Evolutionary conservation across 2,113 vertebrate genomes (phyloP).

Genomic region (Chloebia gouldiae): DNA sequence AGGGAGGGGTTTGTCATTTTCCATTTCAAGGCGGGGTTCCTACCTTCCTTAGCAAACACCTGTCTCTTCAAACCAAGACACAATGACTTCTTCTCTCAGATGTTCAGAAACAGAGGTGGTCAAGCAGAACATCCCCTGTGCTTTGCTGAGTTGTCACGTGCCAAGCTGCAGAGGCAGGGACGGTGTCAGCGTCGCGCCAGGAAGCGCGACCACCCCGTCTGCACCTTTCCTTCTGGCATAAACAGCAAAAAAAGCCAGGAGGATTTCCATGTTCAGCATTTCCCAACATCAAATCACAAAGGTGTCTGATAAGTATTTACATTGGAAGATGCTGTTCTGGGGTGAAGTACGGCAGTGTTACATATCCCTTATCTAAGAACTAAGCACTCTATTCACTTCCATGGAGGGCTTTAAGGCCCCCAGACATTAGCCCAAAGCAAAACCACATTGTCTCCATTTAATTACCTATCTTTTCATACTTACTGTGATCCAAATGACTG

Average conservation of each 20-base stretch:
- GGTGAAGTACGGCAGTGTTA: background rate
- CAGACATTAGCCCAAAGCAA: background rate
- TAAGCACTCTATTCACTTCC: background rate
- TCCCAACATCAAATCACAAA: background rate
- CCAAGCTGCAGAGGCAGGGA: background rate
- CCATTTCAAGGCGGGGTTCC: background rate
- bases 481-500: background rate
- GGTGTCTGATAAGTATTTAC: background rate
- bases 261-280: background rate
- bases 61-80: background rate
- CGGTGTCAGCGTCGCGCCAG: too few species aligned
- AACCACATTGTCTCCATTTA: background rate
- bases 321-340: background rate
- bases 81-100: background rate
- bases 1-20: background rate
- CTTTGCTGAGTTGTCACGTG: background rate
- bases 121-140: background rate
- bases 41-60: background rate
- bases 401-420: background rate
- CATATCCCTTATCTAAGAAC: background rate
- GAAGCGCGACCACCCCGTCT: accelerated
- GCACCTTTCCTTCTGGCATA: background rate
- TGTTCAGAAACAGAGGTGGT: background rate
- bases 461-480: background rate
- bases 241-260: background rate